Conservation (phyloP, 2,113 vertebrate genomes). For the Cygnus buccinator region DNA sequence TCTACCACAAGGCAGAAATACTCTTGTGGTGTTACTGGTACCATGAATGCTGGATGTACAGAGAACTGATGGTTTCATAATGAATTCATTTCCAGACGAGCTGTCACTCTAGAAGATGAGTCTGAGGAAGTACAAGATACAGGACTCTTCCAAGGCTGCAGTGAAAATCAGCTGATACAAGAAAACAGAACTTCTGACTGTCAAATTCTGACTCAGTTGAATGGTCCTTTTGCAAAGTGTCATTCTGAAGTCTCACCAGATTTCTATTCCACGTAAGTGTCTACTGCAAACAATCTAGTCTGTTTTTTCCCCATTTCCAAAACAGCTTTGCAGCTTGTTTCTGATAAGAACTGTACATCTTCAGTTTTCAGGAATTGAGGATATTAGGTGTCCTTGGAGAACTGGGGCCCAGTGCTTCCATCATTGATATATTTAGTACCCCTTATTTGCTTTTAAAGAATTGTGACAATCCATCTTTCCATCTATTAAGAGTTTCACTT, state of each 20-base stretch:
- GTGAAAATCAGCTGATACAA: neutral
- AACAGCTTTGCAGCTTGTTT: neutral
- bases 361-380: neutral
- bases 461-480: neutral
- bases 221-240: conserved; percentile 56
- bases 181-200: conserved; percentile 34
- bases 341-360: neutral
- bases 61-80: neutral
- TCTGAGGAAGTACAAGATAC: conserved; percentile 42
- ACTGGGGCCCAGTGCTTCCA: neutral
- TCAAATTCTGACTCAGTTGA: neutral
- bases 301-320: neutral
- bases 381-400: neutral
- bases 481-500: neutral
- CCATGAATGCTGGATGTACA: neutral
- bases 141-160: conserved; percentile 61
- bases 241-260: neutral
- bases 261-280: conserved; percentile 63
- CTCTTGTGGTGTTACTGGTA: neutral
- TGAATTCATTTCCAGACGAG: conserved; percentile 53
- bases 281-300: neutral
- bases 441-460: neutral
- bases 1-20: neutral
- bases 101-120: neutral
- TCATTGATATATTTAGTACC: neutral